Conservation (phyloP, 2,888 invertebrate genomes). For the Phytoseiulus persimilis region DNA sequence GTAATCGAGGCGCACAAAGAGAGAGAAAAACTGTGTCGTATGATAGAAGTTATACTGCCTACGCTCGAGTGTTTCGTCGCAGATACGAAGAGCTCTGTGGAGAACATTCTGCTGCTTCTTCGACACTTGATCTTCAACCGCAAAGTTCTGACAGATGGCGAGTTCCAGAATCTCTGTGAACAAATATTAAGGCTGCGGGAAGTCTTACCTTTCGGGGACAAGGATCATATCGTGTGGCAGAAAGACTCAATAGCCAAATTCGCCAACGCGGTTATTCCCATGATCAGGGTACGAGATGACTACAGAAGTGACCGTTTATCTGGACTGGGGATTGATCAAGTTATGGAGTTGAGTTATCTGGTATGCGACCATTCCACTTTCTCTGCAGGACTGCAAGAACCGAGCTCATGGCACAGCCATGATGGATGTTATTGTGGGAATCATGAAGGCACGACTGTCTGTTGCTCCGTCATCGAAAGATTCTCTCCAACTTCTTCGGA, state of each 20-base stretch:
- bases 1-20: not conserved
- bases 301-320: not conserved
- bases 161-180: not conserved
- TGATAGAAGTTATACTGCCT: not conserved
- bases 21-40: not conserved
- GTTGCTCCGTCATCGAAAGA: not conserved
- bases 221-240: not conserved
- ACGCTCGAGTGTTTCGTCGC: not conserved
- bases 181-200: not conserved
- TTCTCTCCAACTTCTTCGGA: not conserved
- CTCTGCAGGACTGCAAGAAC: not conserved
- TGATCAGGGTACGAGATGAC: not conserved
- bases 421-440: not conserved
- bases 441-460: not conserved
- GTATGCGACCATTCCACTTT: not conserved
- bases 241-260: not conserved
- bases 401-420: not conserved
- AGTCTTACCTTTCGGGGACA: not conserved
- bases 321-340: not conserved
- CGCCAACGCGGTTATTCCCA: not conserved
- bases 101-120: slow-evolving; percentile 6
- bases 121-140: slow-evolving; percentile 7
- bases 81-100: not conserved
- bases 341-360: no score
- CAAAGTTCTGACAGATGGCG: not conserved